Base-by-base conservation (phyloP, 2,888 invertebrate species). In the Papilio demoleus region DNA sequence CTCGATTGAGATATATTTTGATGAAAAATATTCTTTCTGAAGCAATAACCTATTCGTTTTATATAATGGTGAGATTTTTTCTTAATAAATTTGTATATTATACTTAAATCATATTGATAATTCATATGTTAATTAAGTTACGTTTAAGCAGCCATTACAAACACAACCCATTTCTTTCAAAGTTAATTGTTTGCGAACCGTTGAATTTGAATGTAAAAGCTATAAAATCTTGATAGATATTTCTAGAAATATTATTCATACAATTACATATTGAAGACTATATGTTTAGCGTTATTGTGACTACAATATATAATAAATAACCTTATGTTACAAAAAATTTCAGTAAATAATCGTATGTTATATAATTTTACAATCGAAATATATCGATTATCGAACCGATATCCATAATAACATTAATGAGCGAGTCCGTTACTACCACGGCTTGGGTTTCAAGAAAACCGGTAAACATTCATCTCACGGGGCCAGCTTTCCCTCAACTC, bases 381-480 rank as follows among this genome's bases (percentile, higher is more conserved):
- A 67, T 67, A 60, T 47, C 50, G 42, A 59, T 72, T 67, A 50
- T 67, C 22, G 38, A 60, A 24, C 38, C 47, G 42, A 59, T 72
- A 71, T 64, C 60, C 40, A 61, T 19, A 65, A 67, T 53, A 65
- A 40, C 58, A 65, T 68, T 71, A 65, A 68, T 68, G 68, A 63
- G 65, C 53, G 27, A 56, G 19, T 68, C 70, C 70, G 70, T 73
- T 70, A 72, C 71, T 72, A 71, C 70, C 58, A 60, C 67, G 70
- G 64, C 64, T 63, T 65, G 66, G 71, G 71, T 74, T 76, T 76
- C 70, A 73, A 70, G 70, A 72, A 73, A 77, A 79, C 78, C 76
- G 75, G 79, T 75, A 73, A 75, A 76, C 75, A 73, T 75, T 71
- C 72, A 75, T 71, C 53, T 31, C 76, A 71, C n/a, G 74, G 62